Conservation (phyloP, 2,113 vertebrate species). For the Chloroceryle aenea region DNA sequence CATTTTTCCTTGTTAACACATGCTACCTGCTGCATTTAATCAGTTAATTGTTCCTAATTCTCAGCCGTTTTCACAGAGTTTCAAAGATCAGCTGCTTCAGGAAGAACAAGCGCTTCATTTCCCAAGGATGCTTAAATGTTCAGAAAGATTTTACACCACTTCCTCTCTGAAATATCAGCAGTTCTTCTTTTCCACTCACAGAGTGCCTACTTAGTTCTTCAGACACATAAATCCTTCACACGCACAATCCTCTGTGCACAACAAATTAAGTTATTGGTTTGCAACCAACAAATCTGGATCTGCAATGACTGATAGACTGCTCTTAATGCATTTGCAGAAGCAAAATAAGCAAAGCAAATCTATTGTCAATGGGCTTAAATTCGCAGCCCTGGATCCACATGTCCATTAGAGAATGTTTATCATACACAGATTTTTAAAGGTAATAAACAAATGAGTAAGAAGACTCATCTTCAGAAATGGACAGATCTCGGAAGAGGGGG, state of each 20-base stretch:
- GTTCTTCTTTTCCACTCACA: not conserved
- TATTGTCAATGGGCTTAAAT: not conserved
- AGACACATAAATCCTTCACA: not conserved
- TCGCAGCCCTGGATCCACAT: fast-evolving
- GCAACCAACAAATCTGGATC: not conserved
- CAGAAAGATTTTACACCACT: not conserved
- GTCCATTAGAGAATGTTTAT: not conserved
- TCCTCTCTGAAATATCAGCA: not conserved
- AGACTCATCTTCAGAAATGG: not conserved
- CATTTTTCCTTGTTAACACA: not conserved
- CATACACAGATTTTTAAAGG: not conserved
- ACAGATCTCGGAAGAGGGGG: not conserved
- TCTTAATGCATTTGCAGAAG: not conserved
- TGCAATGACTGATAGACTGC: not conserved
- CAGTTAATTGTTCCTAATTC: not conserved
- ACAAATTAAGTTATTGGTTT: not conserved
- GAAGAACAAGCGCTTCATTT: not conserved
- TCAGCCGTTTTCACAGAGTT: not conserved
- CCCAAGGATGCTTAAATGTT: not conserved
- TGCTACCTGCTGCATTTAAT: slow-evolving; percentile 24
- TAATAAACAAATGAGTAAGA: not conserved
- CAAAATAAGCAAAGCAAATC: not conserved
- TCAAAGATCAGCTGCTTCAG: not conserved
- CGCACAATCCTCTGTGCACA: not conserved
- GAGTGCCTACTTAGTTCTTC: not conserved